Evolutionary conservation across 2,113 vertebrate species (phyloP), one percentile per base, ranked within the genome.

Genomic region (Cyphomyrus discorhynchus): DNA sequence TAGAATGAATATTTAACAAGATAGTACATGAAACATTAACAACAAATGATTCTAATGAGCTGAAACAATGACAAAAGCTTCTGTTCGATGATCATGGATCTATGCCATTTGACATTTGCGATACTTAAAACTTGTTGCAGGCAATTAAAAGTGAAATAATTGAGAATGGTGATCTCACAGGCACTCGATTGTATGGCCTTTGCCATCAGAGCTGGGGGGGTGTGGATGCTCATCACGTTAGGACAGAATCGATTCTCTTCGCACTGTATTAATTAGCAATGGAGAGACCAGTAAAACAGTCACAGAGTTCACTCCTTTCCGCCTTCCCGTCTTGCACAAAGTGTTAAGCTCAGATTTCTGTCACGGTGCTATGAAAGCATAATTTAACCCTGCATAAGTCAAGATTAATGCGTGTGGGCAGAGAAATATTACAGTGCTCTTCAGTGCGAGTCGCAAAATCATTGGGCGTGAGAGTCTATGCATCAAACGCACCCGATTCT

Each of bases 141-240:
- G 88, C 88, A 89, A 77, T 89, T 89, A 89, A 82, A 89, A 82
- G 47, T 39, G 70, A 80, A 45, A 47, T 80, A 52, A 80, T 39
- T 19, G n/a, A 70, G 66, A 39, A 17, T 21, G 66, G 66, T n/a
- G 47, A 19, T 46, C 13, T 66, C 45, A 35, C 62, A 19, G 27
- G 46, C 46, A 27, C 70, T 39, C 56, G n/a, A 46, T 42, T 52
- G 35, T 27, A 52, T 45, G 19, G 47, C 17, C n/a, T 66, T 45
- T 49, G 46, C 88, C 66, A 11, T 11, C 27, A 17, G n/a, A 49
- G 10, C 1, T 15, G 3, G 3, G n/a, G 21, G 47, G 88, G 49
- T 10, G 66, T 39, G 47, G 15, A 47, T 42, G 88, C 47, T 13
- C 24, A 21, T 56, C 70, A 50, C 74, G 4, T 89, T 31, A 52